These are phyloP conservation scores for Drosophila dunni DNA, from an alignment of 1,140 invertebrate genomes.

Conservation along the genomic window DNA sequence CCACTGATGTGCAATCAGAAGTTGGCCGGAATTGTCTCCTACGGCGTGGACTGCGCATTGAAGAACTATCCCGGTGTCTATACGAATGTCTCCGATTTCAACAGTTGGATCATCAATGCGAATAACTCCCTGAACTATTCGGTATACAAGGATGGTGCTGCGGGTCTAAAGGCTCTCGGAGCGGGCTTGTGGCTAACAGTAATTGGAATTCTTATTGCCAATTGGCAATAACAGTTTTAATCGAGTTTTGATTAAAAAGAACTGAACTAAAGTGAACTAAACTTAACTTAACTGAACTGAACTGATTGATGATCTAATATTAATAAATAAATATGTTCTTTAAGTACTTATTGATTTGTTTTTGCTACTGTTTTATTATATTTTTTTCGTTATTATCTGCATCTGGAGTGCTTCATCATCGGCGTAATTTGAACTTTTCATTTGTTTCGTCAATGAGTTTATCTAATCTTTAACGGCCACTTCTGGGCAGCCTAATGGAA, in stretches of 20 bases:
- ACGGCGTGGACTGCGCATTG: slow-evolving; percentile 87
- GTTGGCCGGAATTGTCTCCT: slow-evolving; percentile 86
- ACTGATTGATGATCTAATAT: slow-evolving; percentile 20
- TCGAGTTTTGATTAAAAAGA: neutral
- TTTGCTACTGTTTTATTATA: neutral
- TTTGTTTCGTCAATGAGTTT: slow-evolving; percentile 14
- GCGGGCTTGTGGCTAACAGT: neutral
- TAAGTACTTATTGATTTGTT: slow-evolving; percentile 10
- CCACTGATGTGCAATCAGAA: slow-evolving; percentile 65
- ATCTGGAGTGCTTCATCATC: slow-evolving; percentile 20
- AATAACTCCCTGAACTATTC: slow-evolving; percentile 62
- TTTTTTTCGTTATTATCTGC: neutral
- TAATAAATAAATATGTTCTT: slow-evolving; percentile 24
- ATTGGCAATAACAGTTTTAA: neutral
- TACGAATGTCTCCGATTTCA: slow-evolving; percentile 87
- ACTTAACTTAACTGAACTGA: slow-evolving; percentile 4
- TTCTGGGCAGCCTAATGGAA: slow-evolving; percentile 1
- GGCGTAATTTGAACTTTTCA: neutral
- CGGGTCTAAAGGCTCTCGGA: neutral
- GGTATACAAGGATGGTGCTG: slow-evolving; percentile 28
- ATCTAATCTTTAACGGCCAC: slow-evolving; percentile 31
- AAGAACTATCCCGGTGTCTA: slow-evolving; percentile 87
- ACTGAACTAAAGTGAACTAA: neutral
- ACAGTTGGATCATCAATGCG: slow-evolving; percentile 85
- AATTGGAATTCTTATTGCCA: slow-evolving; percentile 13